Conservation (phyloP, 1,140 invertebrate genomes). For the Periplaneta americana region DNA sequence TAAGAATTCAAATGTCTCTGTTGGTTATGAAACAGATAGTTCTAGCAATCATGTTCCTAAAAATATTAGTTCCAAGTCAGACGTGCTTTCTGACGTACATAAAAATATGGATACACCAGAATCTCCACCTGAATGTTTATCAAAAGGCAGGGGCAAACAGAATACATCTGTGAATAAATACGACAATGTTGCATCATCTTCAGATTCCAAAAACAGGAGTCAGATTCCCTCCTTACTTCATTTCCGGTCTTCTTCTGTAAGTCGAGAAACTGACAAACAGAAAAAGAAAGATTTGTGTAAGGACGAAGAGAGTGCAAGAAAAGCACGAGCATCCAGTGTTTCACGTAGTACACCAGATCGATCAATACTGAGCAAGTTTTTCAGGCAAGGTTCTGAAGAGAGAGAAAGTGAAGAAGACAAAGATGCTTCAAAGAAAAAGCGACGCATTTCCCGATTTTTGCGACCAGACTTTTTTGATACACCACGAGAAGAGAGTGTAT, state of each 20-base stretch:
- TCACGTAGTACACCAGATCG: slow-evolving; percentile 36
- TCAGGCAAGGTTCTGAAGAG: slow-evolving; percentile 31
- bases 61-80: background rate
- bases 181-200: background rate
- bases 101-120: background rate
- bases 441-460: slow-evolving; percentile 32
- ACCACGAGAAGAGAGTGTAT: slow-evolving; percentile 60
- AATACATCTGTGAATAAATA: too few relatives aligned
- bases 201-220: background rate
- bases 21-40: background rate
- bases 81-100: background rate
- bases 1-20: background rate
- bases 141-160: background rate
- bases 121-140: background rate
- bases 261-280: background rate
- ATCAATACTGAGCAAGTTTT: slow-evolving; percentile 49
- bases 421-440: background rate
- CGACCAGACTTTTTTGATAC: slow-evolving; percentile 74
- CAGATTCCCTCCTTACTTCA: slow-evolving; percentile 1
- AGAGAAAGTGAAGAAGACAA: slow-evolving; percentile 24
- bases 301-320: background rate
- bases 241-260: background rate
- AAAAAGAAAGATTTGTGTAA: background rate
- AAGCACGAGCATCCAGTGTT: background rate
- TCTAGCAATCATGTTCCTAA: background rate